phyloP scores from a whole-genome alignment of 2,888 invertebrate species.

The Dermolepida albohirtum region DNA sequence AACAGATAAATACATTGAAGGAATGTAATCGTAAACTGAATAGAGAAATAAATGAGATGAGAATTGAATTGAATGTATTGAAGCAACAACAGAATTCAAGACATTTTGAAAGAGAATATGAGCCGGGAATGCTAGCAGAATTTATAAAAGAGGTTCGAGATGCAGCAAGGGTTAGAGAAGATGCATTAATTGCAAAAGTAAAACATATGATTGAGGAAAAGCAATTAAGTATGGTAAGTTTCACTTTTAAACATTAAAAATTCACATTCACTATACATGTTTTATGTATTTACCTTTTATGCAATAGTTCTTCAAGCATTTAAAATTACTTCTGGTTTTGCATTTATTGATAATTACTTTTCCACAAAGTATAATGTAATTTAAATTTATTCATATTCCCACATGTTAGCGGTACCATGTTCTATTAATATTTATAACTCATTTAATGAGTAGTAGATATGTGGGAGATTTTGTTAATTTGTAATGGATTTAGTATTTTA shows the following conservation, averaged over 20 bases:
- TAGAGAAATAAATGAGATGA: constrained; percentile 80
- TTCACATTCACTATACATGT: neutral
- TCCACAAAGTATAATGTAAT: constrained; percentile 20
- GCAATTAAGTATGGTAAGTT: constrained; percentile 63
- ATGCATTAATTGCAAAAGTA: constrained; percentile 74
- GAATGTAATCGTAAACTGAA: constrained; percentile 80
- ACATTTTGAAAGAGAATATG: constrained; percentile 67
- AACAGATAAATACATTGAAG: constrained; percentile 79
- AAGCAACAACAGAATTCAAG: constrained; percentile 60
- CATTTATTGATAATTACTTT: constrained; percentile 7
- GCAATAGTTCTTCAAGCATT: neutral
- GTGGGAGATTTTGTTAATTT: too few relatives aligned
- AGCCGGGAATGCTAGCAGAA: constrained; percentile 80
- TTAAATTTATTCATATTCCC: constrained; percentile 27
- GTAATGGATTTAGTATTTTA: too few relatives aligned
- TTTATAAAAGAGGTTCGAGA: constrained; percentile 80
- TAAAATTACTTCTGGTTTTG: neutral
- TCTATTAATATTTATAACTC: constrained; percentile 1
- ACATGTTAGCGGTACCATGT: constrained; percentile 16
- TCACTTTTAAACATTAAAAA: neutral
- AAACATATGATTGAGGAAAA: constrained; percentile 72
- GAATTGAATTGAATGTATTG: constrained; percentile 69
- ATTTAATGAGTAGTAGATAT: too few relatives aligned
- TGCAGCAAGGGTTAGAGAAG: constrained; percentile 78
- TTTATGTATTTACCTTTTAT: constrained; percentile 6